Conservation (phyloP, 2,888 invertebrate species). For the Epirrhoe alternata region DNA sequence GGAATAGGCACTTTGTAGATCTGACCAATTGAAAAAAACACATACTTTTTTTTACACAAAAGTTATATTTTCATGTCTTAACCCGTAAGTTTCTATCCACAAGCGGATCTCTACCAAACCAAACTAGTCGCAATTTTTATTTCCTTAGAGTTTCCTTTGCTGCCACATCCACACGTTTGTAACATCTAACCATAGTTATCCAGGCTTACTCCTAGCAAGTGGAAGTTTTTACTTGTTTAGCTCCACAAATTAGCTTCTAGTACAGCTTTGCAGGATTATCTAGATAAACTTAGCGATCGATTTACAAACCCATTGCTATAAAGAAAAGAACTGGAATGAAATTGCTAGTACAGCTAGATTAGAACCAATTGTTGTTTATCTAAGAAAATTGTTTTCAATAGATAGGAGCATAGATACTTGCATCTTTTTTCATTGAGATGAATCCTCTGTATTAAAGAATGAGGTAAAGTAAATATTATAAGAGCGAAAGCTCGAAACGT, state of each 20-base stretch:
- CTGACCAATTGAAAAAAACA: no score
- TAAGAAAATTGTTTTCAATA: background rate
- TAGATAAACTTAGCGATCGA: conserved; percentile 1
- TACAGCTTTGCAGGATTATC: background rate
- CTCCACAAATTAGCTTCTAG: conserved; percentile 3
- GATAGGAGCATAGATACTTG: background rate
- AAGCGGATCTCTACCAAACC: no score
- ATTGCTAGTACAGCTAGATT: background rate
- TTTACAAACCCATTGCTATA: background rate
- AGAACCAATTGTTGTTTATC: background rate
- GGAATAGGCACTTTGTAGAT: no score
- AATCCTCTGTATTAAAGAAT: no score
- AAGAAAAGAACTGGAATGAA: background rate
- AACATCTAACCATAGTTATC: background rate
- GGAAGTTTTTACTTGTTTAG: background rate
- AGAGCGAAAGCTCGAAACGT: no score
- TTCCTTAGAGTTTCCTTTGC: background rate
- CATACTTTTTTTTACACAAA: no score
- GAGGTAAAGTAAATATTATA: no score
- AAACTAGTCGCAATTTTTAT: background rate
- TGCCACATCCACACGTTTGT: background rate
- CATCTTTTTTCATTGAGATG: background rate
- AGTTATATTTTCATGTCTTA: no score
- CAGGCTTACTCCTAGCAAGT: background rate
- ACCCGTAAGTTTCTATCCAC: no score